Base-by-base conservation (phyloP, 2,113 vertebrate genomes). In the Peromyscus californicus region DNA sequence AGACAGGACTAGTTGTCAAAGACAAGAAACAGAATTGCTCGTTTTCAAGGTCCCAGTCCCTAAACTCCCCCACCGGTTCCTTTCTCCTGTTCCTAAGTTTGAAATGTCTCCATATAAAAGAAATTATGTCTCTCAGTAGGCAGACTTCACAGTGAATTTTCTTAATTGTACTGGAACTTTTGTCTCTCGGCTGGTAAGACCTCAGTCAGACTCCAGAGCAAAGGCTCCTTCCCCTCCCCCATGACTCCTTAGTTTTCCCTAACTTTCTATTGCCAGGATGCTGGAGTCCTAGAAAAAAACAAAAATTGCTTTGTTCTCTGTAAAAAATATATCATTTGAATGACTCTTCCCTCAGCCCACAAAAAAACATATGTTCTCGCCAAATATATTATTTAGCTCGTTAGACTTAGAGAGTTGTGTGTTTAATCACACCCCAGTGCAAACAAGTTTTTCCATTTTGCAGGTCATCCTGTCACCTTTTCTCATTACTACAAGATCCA, bases 301-400 rank as follows among this genome's bases (percentile, higher is more conserved):
- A 90, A 92, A 82, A 80, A 63, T 19, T 19, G 22, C 82, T 93
- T 91, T 97, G 59, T 93, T 93, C 54, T 86, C 21, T 33, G 24
- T 74, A 59, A 94, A 86, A 82, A 78, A 39, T 45, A 72, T 31
- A 84, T 84, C 79, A 39, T 12, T 95, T 85, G 89, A 72, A 48
- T 83, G 79, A 74, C 33, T 72, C 96, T 92, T 83, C 89, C 54
- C 65, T 95, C 59, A 91, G 26, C 76, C 21, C 24, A 78, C n/a
- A 21, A 2, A n/a, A 67, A 65, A 79, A 45, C 15, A 31, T 19
- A 85, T 45, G 15, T 7, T 22, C 36, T 91, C 57, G 51, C 61
- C 82, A 96, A 69, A 93, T 83, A 22, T 74, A 45, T 16, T 72
- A 16, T 54, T 96, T 93, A 61, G 22, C 48, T 86, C 91, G 72